Percentiles rank a stretch among this genome's conserved stretches.
Conservation (phyloP, 2,888 invertebrate species). For the Nemurella pictetii region DNA sequence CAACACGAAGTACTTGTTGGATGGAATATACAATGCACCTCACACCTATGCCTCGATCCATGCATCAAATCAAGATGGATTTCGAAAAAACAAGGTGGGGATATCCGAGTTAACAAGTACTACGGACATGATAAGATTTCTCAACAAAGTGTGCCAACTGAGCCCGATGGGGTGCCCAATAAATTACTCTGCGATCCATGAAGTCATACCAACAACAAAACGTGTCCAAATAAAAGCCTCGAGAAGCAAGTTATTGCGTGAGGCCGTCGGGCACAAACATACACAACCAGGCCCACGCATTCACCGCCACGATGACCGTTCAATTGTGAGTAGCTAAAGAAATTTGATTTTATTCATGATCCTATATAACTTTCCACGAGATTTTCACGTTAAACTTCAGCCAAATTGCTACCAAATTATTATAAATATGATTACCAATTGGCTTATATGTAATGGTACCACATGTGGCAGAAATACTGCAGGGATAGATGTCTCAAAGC, state of each 20-base stretch:
- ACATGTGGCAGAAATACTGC: too few species aligned
- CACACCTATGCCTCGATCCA: background rate
- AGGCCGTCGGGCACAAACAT: background rate
- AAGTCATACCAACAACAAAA: background rate
- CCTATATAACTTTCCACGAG: too few species aligned
- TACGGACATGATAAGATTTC: background rate
- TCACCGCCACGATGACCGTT: background rate
- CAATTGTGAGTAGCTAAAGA: background rate
- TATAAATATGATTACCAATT: too few species aligned
- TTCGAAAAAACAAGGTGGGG: background rate
- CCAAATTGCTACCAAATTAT: too few species aligned
- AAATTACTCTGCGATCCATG: background rate
- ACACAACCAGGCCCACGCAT: background rate
- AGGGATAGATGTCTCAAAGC: too few species aligned
- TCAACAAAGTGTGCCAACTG: background rate
- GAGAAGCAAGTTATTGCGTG: background rate
- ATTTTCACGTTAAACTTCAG: too few species aligned
- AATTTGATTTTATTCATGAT: too few species aligned
- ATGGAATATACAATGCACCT: background rate
- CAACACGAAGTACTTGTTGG: background rate
- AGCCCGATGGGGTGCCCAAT: background rate
- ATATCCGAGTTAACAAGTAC: background rate
- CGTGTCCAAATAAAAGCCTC: background rate
- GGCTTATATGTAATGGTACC: too few species aligned
- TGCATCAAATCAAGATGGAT: background rate